These are phyloP conservation scores for Stercorarius parasiticus DNA, from an alignment of 2,113 vertebrate genomes.

Conservation along the genomic window DNA sequence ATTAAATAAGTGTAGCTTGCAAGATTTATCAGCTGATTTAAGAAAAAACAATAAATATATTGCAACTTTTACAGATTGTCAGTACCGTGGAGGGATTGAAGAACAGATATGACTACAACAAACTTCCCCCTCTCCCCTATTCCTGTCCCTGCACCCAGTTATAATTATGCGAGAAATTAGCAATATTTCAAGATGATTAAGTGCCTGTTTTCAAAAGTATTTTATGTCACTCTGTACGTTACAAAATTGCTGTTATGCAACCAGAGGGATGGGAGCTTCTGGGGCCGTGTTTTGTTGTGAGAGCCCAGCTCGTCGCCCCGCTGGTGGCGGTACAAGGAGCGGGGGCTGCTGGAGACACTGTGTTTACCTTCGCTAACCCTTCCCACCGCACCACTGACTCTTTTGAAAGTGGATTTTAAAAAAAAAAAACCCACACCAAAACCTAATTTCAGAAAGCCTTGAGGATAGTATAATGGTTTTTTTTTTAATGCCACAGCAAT, in stretches of 20 bases:
- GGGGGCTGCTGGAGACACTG: background rate
- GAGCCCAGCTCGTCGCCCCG: background rate
- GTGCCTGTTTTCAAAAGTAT: background rate
- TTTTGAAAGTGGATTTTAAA: background rate
- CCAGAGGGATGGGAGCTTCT: background rate
- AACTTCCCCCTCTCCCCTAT: background rate
- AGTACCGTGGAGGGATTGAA: background rate
- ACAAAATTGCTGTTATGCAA: background rate
- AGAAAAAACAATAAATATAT: background rate
- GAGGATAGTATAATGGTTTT: background rate
- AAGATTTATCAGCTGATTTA: background rate
- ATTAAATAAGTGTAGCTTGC: background rate
- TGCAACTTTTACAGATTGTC: background rate
- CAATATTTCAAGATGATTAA: background rate
- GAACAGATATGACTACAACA: background rate
- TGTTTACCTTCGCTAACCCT: background rate
- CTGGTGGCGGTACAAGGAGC: rapidly evolving
- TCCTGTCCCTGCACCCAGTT: background rate
- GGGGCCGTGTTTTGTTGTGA: background rate
- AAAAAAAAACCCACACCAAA: background rate
- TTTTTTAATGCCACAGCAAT: no score
- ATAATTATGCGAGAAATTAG: background rate
- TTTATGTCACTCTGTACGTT: background rate
- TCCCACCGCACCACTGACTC: background rate
- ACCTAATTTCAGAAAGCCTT: background rate